Conservation (phyloP, 1,140 invertebrate genomes). For the Heliconius himera region DNA sequence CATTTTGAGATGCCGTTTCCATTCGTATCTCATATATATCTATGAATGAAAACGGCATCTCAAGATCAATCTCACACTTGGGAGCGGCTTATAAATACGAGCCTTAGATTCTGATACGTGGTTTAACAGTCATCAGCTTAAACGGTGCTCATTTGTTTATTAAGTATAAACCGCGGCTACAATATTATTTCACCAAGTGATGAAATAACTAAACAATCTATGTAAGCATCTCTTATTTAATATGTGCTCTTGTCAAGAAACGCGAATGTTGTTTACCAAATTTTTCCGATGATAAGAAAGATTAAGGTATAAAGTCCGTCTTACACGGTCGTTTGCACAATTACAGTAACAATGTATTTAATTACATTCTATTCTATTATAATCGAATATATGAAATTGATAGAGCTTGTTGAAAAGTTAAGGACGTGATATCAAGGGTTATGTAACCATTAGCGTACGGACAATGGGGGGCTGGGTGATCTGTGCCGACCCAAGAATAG, state of each 20-base stretch:
- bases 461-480: no score
- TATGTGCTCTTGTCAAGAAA: constrained; percentile 43
- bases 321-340: constrained; percentile 29
- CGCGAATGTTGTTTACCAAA: constrained; percentile 44
- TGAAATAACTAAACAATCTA: constrained; percentile 43
- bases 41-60: no score
- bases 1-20: no score
- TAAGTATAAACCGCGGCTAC: constrained; percentile 12
- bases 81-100: no score
- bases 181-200: constrained; percentile 45
- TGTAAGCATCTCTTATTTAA: constrained; percentile 41
- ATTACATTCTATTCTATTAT: constrained; percentile 2
- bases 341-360: constrained; percentile 29
- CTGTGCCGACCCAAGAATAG: no score
- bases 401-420: constrained; percentile 27
- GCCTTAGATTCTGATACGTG: constrained; percentile 20
- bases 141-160: constrained; percentile 20
- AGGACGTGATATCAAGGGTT: not conserved
- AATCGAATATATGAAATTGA: constrained; percentile 23
- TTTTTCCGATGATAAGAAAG: constrained; percentile 41
- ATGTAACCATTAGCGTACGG: not conserved
- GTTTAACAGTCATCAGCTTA: constrained; percentile 22
- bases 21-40: no score
- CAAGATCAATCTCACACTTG: no score
- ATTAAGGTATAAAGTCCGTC: constrained; percentile 43